Evolutionary conservation across 2,113 vertebrate genomes (phyloP).

Genomic region (Pipra filicauda): DNA sequence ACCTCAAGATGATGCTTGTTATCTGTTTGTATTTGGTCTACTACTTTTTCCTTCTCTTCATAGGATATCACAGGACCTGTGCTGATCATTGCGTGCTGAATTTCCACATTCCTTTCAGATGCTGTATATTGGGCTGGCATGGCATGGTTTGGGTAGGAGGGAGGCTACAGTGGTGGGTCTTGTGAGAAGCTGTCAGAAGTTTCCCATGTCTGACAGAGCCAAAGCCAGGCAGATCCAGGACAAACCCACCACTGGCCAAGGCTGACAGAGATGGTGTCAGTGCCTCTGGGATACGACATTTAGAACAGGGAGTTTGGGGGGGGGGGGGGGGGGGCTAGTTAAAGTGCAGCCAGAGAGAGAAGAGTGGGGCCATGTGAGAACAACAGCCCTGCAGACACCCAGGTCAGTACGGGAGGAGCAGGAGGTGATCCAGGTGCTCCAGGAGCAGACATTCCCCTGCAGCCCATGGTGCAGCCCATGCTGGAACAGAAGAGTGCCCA

Average conservation of each 20-base stretch:
- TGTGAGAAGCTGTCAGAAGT: not conserved
- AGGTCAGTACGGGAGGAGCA: not conserved
- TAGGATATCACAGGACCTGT: not conserved
- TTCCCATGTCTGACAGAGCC: not conserved
- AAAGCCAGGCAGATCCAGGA: no score
- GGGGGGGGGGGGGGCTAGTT: no score
- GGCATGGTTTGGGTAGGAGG: not conserved
- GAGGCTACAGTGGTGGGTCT: not conserved
- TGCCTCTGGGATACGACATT: accelerated
- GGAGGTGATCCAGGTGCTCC: not conserved
- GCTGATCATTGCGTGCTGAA: accelerated
- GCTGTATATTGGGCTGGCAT: not conserved
- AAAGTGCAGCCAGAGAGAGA: not conserved
- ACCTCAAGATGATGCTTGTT: not conserved
- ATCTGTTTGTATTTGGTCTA: not conserved
- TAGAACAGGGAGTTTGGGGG: not conserved
- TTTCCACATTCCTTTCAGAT: not conserved
- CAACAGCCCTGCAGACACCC: accelerated
- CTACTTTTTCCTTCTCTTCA: not conserved
- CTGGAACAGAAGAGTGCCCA: not conserved
- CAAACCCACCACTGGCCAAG: accelerated
- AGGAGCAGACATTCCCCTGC: not conserved
- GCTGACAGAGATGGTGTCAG: accelerated
- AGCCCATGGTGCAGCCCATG: not conserved
- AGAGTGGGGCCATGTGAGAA: accelerated